Conservation (phyloP, 2,797 vertebrate species). For the Numenius phaeopus region DNA sequence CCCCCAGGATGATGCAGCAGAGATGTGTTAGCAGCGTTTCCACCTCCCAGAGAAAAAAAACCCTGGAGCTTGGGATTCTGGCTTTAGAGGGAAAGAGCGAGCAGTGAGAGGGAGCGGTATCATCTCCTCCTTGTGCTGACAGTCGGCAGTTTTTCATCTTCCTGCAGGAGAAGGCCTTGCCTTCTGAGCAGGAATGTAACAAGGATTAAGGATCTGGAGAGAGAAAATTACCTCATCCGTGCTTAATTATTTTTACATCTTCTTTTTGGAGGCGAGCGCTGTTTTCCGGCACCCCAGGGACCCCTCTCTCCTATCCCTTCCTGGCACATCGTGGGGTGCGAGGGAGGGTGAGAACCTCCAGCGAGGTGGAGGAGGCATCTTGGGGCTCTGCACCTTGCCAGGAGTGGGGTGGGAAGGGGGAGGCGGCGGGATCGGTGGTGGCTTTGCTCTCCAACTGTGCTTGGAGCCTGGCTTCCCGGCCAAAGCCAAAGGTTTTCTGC, state of each 20-base stretch:
- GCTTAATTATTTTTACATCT: slow-evolving; percentile 42
- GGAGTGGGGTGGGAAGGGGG: neutral
- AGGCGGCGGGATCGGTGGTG: accelerated
- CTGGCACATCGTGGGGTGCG: neutral
- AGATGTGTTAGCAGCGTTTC: neutral
- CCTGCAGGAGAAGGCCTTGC: neutral
- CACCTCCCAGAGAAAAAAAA: neutral
- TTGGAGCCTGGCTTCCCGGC: neutral
- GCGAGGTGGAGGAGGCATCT: neutral
- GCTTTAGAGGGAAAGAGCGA: neutral
- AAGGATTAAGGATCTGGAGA: slow-evolving; percentile 37
- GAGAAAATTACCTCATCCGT: slow-evolving; percentile 34
- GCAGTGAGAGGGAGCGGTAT: neutral
- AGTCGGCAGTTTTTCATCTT: neutral
- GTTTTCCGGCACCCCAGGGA: neutral
- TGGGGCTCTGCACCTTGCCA: neutral
- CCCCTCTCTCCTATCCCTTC: neutral
- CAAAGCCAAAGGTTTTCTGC: neutral
- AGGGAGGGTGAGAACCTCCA: neutral
- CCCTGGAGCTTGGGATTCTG: neutral
- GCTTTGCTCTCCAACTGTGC: neutral
- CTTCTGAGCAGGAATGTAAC: neutral
- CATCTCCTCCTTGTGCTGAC: neutral
- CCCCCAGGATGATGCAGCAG: neutral
- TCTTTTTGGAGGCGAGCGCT: neutral